These are phyloP conservation scores for Drosophila koepferae DNA, from an alignment of 2,888 invertebrate species.

Conservation along the genomic window DNA sequence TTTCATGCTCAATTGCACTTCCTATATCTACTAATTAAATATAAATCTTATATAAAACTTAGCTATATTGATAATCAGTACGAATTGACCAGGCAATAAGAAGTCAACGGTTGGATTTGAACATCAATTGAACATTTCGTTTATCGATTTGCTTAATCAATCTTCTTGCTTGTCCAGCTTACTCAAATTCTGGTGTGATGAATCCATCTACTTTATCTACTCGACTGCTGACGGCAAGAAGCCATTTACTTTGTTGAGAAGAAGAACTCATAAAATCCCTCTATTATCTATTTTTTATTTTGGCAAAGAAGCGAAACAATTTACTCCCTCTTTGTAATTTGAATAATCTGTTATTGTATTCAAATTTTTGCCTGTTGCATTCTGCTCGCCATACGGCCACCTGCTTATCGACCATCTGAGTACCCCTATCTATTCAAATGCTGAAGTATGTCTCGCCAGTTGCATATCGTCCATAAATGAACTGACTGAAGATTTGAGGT, in stretches of 20 bases:
- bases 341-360: neutral
- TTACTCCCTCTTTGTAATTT: neutral
- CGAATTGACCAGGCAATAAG: slow-evolving; percentile 30
- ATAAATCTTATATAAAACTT: slow-evolving; percentile 33
- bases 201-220: neutral
- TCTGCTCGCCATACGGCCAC: neutral
- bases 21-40: slow-evolving; percentile 28
- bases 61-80: slow-evolving; percentile 48
- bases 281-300: too few species aligned
- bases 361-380: neutral
- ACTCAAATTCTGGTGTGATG: too few species aligned
- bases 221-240: neutral
- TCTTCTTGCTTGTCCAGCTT: neutral
- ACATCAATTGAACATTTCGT: neutral
- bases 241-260: neutral
- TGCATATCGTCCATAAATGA: slow-evolving; percentile 53
- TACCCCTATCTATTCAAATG: slow-evolving; percentile 34
- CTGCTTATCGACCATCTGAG: neutral
- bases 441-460: slow-evolving; percentile 23
- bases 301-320: too few species aligned
- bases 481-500: slow-evolving; percentile 1
- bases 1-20: slow-evolving; percentile 39
- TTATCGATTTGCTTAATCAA: neutral
- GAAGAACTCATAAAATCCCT: neutral
- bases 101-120: slow-evolving; percentile 4